A percentile compares a stretch with the other conserved stretches of the same genome.
phyloP scores from a whole-genome alignment of 2,888 invertebrate genomes.

The Acrobasis repandana region DNA sequence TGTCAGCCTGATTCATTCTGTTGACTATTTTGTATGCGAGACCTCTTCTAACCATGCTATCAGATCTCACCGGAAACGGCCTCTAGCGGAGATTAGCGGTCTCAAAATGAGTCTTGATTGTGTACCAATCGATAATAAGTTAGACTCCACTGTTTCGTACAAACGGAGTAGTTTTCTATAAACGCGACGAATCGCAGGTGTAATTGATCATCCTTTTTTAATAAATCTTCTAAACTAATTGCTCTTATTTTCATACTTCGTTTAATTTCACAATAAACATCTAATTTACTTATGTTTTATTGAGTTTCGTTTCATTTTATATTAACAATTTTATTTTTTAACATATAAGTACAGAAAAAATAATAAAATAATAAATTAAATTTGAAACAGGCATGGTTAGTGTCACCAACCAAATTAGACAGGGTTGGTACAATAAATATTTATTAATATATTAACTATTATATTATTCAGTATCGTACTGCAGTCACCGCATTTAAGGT shows the following conservation, averaged over 20 bases:
- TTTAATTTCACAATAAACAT: neutral
- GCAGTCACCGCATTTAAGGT: conserved; percentile 76
- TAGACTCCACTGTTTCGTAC: no score
- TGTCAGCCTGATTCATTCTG: no score
- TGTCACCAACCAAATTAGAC: conserved; percentile 71
- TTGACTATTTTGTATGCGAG: no score
- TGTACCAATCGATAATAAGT: no score
- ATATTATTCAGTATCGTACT: conserved; percentile 54
- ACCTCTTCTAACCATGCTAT: no score
- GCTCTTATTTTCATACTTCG: neutral
- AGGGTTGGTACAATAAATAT: conserved; percentile 58
- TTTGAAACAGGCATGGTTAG: conserved; percentile 64
- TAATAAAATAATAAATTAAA: conserved; percentile 24
- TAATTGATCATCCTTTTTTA: neutral
- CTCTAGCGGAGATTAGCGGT: no score
- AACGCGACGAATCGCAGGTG: neutral
- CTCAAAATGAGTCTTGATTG: no score
- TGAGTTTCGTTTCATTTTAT: neutral
- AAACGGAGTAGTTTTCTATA: neutral
- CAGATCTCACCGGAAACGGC: no score
- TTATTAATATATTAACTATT: conserved; percentile 47
- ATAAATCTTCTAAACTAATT: neutral
- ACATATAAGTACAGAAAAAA: no score
- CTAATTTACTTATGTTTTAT: neutral
- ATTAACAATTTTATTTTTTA: neutral